Percentiles rank a stretch among this genome's conserved stretches.
These are phyloP conservation scores for Corydoras sp. DNA, from an alignment of 2,113 vertebrate genomes.

Conservation along the genomic window DNA sequence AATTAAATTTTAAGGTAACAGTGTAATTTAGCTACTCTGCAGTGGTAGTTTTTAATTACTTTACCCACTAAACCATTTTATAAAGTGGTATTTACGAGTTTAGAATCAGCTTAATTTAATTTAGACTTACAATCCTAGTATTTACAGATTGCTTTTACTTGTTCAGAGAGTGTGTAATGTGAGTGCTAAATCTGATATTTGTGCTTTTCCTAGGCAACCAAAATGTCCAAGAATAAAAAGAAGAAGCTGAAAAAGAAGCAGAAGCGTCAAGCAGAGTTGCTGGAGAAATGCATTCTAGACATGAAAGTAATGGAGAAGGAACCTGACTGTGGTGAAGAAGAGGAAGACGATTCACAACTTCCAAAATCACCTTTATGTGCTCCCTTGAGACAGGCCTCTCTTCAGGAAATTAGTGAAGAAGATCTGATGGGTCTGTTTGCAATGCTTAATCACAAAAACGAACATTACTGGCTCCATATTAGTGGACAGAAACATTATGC, in stretches of 20 bases:
- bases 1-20: no score
- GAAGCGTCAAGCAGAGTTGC: constrained; percentile 88
- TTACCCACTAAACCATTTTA: no score
- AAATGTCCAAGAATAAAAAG: constrained; percentile 99
- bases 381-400: constrained; percentile 60
- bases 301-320: constrained; percentile 87
- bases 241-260: constrained; percentile 99
- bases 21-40: no score
- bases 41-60: no score
- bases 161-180: neutral
- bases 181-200: neutral
- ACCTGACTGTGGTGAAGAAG: constrained; percentile 66
- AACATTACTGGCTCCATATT: no score
- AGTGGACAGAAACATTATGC: no score
- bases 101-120: neutral
- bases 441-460: neutral
- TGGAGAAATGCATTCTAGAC: constrained; percentile 93
- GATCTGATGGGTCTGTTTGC: constrained; percentile 50
- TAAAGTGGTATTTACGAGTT: no score
- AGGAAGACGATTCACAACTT: constrained; percentile 72
- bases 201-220: constrained; percentile 66
- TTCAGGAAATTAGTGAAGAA: constrained; percentile 51
- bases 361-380: constrained; percentile 64
- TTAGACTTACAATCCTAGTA: neutral
- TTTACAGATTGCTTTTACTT: neutral